Evolutionary conservation across 92 coral and sea anemone species (phyloP).

Genomic region (Phenganax stokvisi): DNA sequence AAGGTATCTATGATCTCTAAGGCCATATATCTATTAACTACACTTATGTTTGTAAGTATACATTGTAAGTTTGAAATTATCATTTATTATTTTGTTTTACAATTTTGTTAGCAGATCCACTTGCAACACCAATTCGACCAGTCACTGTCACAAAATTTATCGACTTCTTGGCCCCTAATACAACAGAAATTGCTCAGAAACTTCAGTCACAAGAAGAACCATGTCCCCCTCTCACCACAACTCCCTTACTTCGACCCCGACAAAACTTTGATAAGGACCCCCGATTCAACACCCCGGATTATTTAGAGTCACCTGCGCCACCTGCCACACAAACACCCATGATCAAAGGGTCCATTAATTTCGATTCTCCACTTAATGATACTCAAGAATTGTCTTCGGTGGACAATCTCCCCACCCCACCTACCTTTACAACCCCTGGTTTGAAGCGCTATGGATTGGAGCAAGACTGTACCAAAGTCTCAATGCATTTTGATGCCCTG

Average conservation of each 20-base stretch:
- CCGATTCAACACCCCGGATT: not conserved
- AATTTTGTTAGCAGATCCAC: not conserved
- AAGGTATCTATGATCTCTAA: not conserved
- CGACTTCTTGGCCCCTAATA: not conserved
- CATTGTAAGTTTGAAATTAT: no score
- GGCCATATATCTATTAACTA: no score
- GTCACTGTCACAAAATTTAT: conserved; percentile 15
- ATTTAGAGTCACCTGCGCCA: not conserved
- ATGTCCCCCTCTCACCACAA: not conserved
- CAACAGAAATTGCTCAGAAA: not conserved
- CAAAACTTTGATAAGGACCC: not conserved
- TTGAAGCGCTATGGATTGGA: conserved; percentile 5
- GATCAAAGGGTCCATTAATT: conserved; percentile 7
- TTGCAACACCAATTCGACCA: conserved; percentile 28
- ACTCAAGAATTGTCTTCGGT: not conserved
- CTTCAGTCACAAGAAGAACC: not conserved
- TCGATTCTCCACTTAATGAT: not conserved
- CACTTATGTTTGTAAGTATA: no score
- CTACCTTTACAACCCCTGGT: conserved; percentile 29
- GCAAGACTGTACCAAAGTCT: not conserved
- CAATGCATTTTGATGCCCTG: not conserved
- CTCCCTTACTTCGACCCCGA: not conserved
- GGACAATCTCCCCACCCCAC: conserved; percentile 17
- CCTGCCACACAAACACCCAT: conserved; percentile 15
- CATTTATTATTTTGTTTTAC: not conserved